These are phyloP conservation scores for Rotaria macrura DNA, from an alignment of 2,888 invertebrate species.

Conservation along the genomic window DNA sequence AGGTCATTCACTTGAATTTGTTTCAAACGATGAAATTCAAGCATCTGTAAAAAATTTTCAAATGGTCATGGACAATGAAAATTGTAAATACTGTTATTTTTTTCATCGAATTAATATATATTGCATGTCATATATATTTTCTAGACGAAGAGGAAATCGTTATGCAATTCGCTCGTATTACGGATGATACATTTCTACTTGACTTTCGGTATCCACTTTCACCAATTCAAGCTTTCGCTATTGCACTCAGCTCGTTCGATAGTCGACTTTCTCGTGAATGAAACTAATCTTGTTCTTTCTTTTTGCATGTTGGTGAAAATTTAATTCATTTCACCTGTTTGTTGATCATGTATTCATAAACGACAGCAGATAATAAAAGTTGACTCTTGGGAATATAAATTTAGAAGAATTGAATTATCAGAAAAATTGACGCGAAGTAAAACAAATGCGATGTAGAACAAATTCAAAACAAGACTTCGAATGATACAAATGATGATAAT, in stretches of 20 bases:
- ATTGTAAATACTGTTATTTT: background rate
- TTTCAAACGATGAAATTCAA: background rate
- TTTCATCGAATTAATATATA: background rate
- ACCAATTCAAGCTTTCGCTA: conserved; percentile 84
- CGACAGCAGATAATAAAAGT: too few relatives aligned
- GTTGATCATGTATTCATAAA: too few relatives aligned
- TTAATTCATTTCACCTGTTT: too few relatives aligned
- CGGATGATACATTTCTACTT: background rate
- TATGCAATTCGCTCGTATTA: background rate
- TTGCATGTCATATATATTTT: background rate
- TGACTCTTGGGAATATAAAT: too few relatives aligned
- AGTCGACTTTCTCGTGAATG: conserved; percentile 97
- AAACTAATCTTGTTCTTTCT: conserved; percentile 36
- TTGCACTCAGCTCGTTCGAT: conserved; percentile 94
- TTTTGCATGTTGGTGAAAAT: too few relatives aligned
- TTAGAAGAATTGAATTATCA: too few relatives aligned
- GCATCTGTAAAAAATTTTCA: background rate
- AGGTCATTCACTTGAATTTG: background rate
- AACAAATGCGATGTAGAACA: too few relatives aligned
- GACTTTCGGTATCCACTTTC: conserved; percentile 75
- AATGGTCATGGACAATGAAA: background rate
- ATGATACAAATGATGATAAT: too few relatives aligned
- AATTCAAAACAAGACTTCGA: too few relatives aligned
- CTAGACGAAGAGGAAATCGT: background rate
- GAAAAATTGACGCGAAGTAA: too few relatives aligned